A percentile compares a stretch with the other conserved stretches of the same genome.
Evolutionary conservation across 2,113 vertebrate genomes (phyloP).

Genomic region (Coregonus clupeaformis): DNA sequence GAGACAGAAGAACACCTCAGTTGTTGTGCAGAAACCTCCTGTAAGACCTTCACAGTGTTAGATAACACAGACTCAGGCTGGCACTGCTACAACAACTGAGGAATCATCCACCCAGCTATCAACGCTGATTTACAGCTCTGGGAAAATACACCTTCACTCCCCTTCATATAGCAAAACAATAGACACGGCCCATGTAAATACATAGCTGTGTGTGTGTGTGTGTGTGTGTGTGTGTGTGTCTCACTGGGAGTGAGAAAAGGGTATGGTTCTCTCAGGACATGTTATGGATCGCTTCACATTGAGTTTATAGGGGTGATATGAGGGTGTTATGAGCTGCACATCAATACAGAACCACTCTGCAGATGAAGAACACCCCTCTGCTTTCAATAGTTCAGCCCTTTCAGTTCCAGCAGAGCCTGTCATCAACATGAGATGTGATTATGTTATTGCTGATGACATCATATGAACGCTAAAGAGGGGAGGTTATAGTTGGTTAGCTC

Average conservation of each 20-base stretch:
- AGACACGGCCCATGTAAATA: slow-evolving; percentile 14
- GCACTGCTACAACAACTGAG: slow-evolving; percentile 31
- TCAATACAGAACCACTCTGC: not conserved
- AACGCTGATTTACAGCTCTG: not conserved
- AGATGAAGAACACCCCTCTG: not conserved
- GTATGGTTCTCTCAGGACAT: not conserved
- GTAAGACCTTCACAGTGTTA: too few relatives aligned
- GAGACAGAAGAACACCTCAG: too few relatives aligned
- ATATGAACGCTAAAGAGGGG: slow-evolving; percentile 10
- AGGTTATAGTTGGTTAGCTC: not conserved
- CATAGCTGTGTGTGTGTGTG: slow-evolving; percentile 1
- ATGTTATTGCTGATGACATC: slow-evolving; percentile 5
- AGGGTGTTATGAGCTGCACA: slow-evolving; percentile 3
- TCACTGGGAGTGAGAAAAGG: too few relatives aligned
- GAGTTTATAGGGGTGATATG: slow-evolving; percentile 8
- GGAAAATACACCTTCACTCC: not conserved
- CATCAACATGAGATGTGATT: slow-evolving; percentile 30
- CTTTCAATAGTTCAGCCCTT: slow-evolving; percentile 9
- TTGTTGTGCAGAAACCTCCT: too few relatives aligned
- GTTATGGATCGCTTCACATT: not conserved
- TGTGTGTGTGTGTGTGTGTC: not conserved
- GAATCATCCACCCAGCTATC: slow-evolving; percentile 10
- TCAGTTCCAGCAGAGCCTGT: slow-evolving; percentile 10
- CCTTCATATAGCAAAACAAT: not conserved
- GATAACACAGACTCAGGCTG: slow-evolving; percentile 15